Evolutionary conservation across 2,797 vertebrate species (phyloP), one percentile per base, ranked within the genome.

Genomic region (Oreortyx pictus): DNA sequence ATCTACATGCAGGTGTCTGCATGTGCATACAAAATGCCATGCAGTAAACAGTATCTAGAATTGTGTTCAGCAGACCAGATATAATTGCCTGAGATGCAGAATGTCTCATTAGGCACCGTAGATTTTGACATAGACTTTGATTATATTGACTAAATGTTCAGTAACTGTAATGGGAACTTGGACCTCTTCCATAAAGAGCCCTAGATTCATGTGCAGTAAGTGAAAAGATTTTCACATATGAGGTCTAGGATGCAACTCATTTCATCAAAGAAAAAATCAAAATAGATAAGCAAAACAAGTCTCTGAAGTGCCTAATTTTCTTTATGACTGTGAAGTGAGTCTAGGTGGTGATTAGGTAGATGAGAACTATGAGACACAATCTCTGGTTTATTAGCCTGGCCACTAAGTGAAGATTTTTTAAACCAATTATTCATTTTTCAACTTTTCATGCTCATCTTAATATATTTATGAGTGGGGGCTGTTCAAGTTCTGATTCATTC

Each of bases 401-500:
- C 8, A 72, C 87, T 77, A 60, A 70, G 39, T 5, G n/a, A 23
- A 77, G 20, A 79, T 54, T 92, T 95, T 92, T 92, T 15, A 71
- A 82, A 81, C 5, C 11, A 72, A 31, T 88, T 72, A 23, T 71
- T 60, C 14, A 33, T 70, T 83, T 67, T 87, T 59, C 46, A 67
- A 52, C 8, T 84, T 84, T 90, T 86, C 4, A 8, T 66, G 82
- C 12, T 3, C 35, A 54, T 89, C 33, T 77, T 73, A 65, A 31
- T 49, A 14, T 52, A 82, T 73, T 90, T 95, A 79, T 94, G 50
- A 35, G 24, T 27, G 33, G 9, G 4, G 3, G 11, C 37, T 78
- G 43, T 35, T 92, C 60, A 88, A 83, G 29, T 83, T 92, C 75
- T 85, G 46, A 66, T 80, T 88, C 39, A 76, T 64, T 67, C 31